Conservation (phyloP, 2,888 invertebrate species). For the Anagyrus pseudococci region DNA sequence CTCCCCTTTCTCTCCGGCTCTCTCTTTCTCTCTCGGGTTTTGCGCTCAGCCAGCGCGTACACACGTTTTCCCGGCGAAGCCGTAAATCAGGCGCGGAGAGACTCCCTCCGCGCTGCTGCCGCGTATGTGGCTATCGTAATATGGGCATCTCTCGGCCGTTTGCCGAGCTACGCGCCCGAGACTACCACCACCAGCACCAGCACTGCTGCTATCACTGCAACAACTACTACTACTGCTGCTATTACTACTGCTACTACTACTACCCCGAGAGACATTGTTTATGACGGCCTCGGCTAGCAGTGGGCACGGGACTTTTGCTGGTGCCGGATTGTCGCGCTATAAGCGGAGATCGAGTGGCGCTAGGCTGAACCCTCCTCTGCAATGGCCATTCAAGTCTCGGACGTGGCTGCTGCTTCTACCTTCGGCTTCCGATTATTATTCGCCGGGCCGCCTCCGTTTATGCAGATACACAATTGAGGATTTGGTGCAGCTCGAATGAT, state of each 20-base stretch:
- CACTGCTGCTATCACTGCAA: no score
- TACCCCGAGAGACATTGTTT: constrained; percentile 38
- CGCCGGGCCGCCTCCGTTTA: no score
- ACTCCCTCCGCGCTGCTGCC: background rate
- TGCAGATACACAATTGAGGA: no score
- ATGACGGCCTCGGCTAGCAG: constrained; percentile 31
- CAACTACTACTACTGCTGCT: no score
- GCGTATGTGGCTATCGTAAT: constrained; percentile 24
- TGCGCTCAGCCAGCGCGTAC: constrained; percentile 14
- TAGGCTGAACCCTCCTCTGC: background rate
- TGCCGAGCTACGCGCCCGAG: background rate
- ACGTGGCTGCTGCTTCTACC: no score
- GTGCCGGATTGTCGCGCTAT: constrained; percentile 25
- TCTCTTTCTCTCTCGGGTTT: constrained; percentile 7
- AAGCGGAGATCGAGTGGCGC: constrained; percentile 3
- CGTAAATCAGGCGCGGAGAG: constrained; percentile 27
- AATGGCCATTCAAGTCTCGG: background rate
- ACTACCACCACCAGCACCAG: background rate
- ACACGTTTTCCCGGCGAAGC: constrained; percentile 30
- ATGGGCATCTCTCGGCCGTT: constrained; percentile 27
- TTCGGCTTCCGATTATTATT: no score
- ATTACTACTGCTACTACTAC: no score
- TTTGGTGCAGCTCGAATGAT: no score
- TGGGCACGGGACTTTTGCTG: constrained; percentile 5
- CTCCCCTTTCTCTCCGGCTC: constrained; percentile 3